A percentile compares a stretch with the other conserved stretches of the same genome.
phyloP scores from a whole-genome alignment of 53 echinoderm and acorn worm genomes.

The Glandiceps talaboti region DNA sequence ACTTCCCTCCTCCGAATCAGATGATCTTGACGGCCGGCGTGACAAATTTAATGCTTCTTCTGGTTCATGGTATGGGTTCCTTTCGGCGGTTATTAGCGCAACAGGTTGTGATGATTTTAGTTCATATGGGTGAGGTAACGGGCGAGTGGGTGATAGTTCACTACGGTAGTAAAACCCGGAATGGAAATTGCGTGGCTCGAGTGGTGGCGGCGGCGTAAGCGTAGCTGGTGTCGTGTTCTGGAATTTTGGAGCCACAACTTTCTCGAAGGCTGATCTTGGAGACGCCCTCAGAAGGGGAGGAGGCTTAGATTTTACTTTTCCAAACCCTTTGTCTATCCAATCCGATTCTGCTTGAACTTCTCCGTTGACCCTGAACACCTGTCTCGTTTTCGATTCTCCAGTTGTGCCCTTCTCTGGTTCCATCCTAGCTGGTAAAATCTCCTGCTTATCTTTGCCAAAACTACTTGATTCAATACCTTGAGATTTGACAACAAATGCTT shows the following conservation, averaged over 20 bases:
- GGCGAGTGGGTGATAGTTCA: neutral
- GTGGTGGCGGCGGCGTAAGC: constrained; percentile 10
- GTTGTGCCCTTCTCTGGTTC: neutral
- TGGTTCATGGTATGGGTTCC: neutral
- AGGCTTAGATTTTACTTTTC: neutral
- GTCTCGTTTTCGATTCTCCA: neutral
- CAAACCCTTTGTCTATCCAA: neutral
- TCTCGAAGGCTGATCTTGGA: constrained; percentile 31
- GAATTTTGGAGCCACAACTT: constrained; percentile 13
- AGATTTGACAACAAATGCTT: too few relatives aligned
- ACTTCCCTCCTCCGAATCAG: neutral
- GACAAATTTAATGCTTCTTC: neutral
- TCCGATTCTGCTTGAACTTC: neutral
- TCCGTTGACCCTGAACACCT: neutral
- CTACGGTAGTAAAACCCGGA: constrained; percentile 8
- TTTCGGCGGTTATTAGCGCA: neutral
- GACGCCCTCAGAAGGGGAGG: constrained; percentile 24
- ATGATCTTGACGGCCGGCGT: neutral
- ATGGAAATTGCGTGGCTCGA: constrained; percentile 2
- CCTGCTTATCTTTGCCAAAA: neutral
- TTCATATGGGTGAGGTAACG: neutral
- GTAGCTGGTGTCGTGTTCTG: neutral
- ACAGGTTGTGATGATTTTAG: neutral
- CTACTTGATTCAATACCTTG: too few relatives aligned
- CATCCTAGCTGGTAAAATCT: too few relatives aligned